Conservation (phyloP, 2,113 vertebrate species). For the Dendrocopos noguchii region DNA sequence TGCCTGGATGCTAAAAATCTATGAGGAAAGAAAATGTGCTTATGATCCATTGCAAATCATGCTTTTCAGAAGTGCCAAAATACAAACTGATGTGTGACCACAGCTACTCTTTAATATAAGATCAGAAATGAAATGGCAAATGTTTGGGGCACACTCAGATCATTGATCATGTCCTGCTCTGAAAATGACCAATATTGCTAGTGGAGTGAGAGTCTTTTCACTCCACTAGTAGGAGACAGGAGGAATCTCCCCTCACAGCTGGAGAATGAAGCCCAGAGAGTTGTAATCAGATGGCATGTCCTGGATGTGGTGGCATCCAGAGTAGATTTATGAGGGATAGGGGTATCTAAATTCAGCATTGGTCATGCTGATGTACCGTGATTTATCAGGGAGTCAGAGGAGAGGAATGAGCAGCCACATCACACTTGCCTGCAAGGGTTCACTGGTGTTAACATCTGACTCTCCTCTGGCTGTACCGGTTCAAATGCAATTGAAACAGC, state of each 20-base stretch:
- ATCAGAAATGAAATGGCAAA: background rate
- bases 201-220: background rate
- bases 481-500: accelerated
- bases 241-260: background rate
- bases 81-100: background rate
- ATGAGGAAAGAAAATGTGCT: conserved; percentile 24
- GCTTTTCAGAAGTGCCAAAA: conserved; percentile 26
- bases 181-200: background rate
- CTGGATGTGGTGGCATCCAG: background rate
- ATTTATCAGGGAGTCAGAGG: background rate
- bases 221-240: too few species aligned
- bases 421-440: background rate
- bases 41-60: conserved; percentile 14
- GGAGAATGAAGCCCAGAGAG: background rate
- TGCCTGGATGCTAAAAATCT: conserved; percentile 48
- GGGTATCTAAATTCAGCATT: background rate
- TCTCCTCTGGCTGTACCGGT: background rate
- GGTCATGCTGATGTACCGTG: background rate
- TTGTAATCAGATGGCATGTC: background rate
- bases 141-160: background rate
- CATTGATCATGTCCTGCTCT: background rate
- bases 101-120: background rate
- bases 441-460: background rate
- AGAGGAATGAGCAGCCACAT: background rate
- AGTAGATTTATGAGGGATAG: background rate